Conservation (phyloP, 1,140 invertebrate species). For the Linepithema humile region DNA sequence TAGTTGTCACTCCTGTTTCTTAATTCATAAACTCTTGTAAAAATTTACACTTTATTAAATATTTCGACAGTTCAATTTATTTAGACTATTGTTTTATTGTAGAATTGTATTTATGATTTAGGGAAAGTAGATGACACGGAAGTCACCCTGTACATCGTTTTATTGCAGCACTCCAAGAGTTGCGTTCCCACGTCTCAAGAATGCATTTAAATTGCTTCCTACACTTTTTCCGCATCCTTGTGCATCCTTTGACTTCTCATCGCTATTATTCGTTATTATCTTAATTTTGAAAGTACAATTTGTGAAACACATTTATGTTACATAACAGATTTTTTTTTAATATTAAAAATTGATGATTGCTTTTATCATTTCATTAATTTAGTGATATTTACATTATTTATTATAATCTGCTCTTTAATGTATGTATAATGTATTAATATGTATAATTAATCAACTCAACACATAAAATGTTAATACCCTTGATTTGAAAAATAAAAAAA, state of each 20-base stretch:
- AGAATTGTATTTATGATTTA: neutral
- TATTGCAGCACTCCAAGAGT: neutral
- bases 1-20: too few relatives aligned
- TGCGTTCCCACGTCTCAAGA: constrained; percentile 48
- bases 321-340: neutral
- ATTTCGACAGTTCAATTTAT: too few relatives aligned
- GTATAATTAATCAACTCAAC: neutral
- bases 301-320: neutral
- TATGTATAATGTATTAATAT: too few relatives aligned
- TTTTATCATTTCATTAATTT: too few relatives aligned
- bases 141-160: constrained; percentile 25
- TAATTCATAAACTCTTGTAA: too few relatives aligned
- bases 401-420: too few relatives aligned
- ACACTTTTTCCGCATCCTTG: constrained; percentile 40
- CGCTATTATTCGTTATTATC: neutral
- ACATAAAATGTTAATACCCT: constrained; percentile 7
- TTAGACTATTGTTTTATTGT: too few relatives aligned
- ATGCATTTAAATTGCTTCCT: constrained; percentile 49
- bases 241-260: constrained; percentile 1
- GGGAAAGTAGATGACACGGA: neutral
- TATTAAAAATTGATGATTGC: neutral
- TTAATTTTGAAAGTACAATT: neutral
- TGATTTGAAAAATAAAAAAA: neutral
- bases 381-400: too few relatives aligned
- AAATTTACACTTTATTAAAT: too few relatives aligned